Evolutionary conservation across 1,140 invertebrate species (phyloP).

Genomic region (Drosophila takahashii): DNA sequence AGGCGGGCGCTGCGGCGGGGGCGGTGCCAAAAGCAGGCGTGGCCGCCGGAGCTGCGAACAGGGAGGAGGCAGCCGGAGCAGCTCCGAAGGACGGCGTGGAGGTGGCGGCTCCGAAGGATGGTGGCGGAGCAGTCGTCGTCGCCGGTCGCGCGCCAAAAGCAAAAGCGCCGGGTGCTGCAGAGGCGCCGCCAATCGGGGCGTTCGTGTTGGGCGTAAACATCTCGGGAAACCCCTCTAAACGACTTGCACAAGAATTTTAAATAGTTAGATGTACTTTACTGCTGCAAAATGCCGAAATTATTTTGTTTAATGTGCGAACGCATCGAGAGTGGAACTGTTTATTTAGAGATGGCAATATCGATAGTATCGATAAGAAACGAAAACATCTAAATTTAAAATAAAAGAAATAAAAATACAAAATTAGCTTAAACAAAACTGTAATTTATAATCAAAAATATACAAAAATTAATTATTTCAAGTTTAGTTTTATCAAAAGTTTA

Average conservation of each 20-base stretch:
- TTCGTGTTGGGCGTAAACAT: slow-evolving; percentile 73
- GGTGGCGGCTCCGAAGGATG: slow-evolving; percentile 60
- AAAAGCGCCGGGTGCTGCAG: slow-evolving; percentile 47
- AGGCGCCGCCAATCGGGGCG: slow-evolving; percentile 40
- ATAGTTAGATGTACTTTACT: slow-evolving; percentile 5
- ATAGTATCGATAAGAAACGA: neutral
- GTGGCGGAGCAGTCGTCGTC: slow-evolving; percentile 44
- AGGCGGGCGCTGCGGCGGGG: slow-evolving; percentile 7
- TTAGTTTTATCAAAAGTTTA: too few species aligned
- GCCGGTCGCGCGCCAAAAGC: slow-evolving; percentile 71
- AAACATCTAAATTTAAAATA: neutral
- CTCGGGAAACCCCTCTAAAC: neutral
- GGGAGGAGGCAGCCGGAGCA: slow-evolving; percentile 4
- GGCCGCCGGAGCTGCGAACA: slow-evolving; percentile 16
- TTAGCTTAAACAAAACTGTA: too few species aligned
- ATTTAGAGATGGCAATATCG: neutral
- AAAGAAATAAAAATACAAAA: neutral
- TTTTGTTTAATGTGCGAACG: slow-evolving; percentile 18
- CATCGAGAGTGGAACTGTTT: neutral
- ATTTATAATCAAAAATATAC: too few species aligned
- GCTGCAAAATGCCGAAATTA: slow-evolving; percentile 1
- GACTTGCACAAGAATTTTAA: slow-evolving; percentile 9
- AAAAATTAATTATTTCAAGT: too few species aligned
- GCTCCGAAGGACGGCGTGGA: slow-evolving; percentile 39
- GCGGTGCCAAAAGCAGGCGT: slow-evolving; percentile 5